Evolutionary conservation across 37 sponge, comb jelly and placozoan species (phyloP).

Genomic region (Haliclona indistincta): DNA sequence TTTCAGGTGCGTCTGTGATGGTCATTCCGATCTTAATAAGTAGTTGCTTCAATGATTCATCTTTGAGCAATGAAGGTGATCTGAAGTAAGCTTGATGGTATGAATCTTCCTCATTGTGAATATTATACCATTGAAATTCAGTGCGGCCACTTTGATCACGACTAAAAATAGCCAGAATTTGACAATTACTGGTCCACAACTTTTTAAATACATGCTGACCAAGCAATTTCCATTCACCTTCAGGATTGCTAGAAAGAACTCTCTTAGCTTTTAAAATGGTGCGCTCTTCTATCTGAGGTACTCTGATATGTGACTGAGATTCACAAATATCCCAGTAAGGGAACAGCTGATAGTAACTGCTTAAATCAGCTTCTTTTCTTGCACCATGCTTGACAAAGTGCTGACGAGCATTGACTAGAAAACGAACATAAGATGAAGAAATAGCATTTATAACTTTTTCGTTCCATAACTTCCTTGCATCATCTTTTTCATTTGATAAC

Average conservation of each 20-base stretch:
- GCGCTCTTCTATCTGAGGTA: too few relatives aligned
- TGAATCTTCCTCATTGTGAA: too few relatives aligned
- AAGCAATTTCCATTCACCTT: too few relatives aligned
- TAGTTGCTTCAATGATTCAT: background rate
- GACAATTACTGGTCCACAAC: too few relatives aligned
- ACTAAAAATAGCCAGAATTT: too few relatives aligned
- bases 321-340: background rate
- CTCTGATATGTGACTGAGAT: too few relatives aligned
- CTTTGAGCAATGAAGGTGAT: background rate
- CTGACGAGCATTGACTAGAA: background rate
- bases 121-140: too few relatives aligned
- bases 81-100: conserved; percentile 39
- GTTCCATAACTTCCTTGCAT: conserved; percentile 47
- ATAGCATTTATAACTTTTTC: conserved; percentile 23
- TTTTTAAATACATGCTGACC: too few relatives aligned
- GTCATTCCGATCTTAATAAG: conserved; percentile 46
- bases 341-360: conserved; percentile 14
- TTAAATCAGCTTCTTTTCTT: background rate
- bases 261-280: too few relatives aligned
- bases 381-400: background rate
- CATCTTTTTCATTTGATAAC: conserved; percentile 11
- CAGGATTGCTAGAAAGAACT: too few relatives aligned
- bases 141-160: too few relatives aligned
- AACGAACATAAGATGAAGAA: conserved; percentile 57
- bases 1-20: conserved; percentile 28